Base-by-base conservation (phyloP, 2,113 vertebrate species). In the Oreamnos americanus region DNA sequence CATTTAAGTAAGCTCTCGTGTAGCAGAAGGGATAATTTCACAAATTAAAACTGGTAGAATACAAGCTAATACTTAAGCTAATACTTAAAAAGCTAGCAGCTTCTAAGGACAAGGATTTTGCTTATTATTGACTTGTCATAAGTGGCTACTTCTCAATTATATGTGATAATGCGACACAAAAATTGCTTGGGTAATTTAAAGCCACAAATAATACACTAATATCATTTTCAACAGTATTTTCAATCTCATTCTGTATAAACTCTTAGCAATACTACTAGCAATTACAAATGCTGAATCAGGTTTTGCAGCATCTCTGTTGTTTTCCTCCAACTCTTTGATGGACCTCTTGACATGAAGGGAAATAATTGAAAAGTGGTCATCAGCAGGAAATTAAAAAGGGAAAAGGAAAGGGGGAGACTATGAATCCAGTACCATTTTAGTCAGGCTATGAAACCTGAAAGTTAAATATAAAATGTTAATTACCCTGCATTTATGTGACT, bases 121-220 rank as follows among this genome's bases (percentile, higher is more conserved):
- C 23, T 83, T 53, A 81, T 97, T 83, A 82, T 49, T 6, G 7
- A 55, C 67, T 62, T 89, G 43, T 53, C n/a, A 58, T 19, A 30
- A 96, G 57, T 91, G 55, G 64, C 28, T 86, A 67, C 81, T 92
- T 97, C 79, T 87, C 51, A 90, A 33, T 90, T 90, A 92, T 33
- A 58, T 79, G 28, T 64, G 60, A 11, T 58, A 93, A 91, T 43
- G 91, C 89, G 83, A 86, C 51, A 64, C 17, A 94, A 84, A 91
- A 87, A 67, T 5, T 64, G 15, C 55, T 60, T 33, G n/a, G 49
- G 83, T 55, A 67, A 85, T 87, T 62, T 64, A 88, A 95, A 91
- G 28, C 10, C 21, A 78, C 43, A 91, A 36, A 86, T 67, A 92
- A 92, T 33, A 36, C n/a, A 19, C 51, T 78, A 57, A 43, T 14